phyloP scores from a whole-genome alignment of 1,140 invertebrate genomes.

The Pogonognathellus flavescens region DNA sequence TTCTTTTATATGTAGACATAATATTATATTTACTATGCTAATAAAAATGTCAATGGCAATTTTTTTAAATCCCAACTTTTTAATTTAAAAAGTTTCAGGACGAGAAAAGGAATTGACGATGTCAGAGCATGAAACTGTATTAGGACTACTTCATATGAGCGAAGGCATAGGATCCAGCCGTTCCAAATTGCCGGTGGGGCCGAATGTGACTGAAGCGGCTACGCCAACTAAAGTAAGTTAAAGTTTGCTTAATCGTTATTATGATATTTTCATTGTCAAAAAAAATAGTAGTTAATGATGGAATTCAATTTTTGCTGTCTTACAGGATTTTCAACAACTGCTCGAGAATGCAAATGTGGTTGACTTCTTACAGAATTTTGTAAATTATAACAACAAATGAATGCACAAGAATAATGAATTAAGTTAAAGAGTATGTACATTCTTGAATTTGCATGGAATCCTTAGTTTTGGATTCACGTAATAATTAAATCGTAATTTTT shows the following conservation, averaged over 20 bases:
- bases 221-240: background rate
- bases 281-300: background rate
- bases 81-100: slow-evolving; percentile 30
- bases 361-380: slow-evolving; percentile 1
- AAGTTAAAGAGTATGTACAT: too few relatives aligned
- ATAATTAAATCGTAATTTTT: too few relatives aligned
- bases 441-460: too few relatives aligned
- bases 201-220: background rate
- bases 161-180: background rate
- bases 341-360: background rate
- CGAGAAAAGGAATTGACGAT: slow-evolving; percentile 32
- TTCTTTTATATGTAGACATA: too few relatives aligned
- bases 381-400: background rate
- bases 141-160: slow-evolving; percentile 53
- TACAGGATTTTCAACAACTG: background rate
- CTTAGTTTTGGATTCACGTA: too few relatives aligned
- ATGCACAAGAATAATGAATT: too few relatives aligned
- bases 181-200: background rate
- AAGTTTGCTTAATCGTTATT: background rate
- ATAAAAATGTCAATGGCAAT: too few relatives aligned
- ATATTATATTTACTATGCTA: too few relatives aligned
- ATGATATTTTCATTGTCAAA: background rate
- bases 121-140: slow-evolving; percentile 48
- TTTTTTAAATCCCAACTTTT: background rate
- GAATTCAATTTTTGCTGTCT: background rate